Base-by-base conservation (phyloP, 1,140 invertebrate species). In the Hylaeus volcanicus region DNA sequence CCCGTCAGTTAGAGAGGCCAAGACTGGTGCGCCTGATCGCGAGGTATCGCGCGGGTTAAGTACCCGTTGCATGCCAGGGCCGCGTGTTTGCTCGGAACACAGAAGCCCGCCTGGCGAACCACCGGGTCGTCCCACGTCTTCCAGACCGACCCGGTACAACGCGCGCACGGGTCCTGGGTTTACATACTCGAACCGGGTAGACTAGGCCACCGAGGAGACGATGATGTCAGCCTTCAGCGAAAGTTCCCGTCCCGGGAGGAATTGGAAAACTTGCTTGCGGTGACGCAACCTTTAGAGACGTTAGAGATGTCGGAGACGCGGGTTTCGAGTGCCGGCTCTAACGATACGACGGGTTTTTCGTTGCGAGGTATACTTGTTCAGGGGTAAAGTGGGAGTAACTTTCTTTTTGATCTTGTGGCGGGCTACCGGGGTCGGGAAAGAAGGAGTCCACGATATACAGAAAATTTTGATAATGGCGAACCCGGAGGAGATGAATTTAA, bases 81-180 rank as follows among this genome's bases (percentile, higher is more conserved):
- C 85, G 84, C 85, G 83, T 89, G 85, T 89, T 89, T 89, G 80
- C 86, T 89, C 72, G 83, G 88, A 88, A 89, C 85, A 89, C 88
- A 87, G 85, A 71, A 87, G 77, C 85, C 68, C 60, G 69, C 48
- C 66, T 56, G 69, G 71, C 71, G 63, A 69, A 64, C 70, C 72
- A 60, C 79, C 48, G 43, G 72, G 68, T 79, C 84, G 79, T 75
- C 56, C 74, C 74, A 72, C 83, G 84, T 85, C 69, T 78, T 81
- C 77, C 60, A 12, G 48, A 53, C 65, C 53, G 26, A 26, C 39
- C 55, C 48, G 12, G 69, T 37, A 53, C 70, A 39, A 65, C 14
- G 37, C 43, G 68, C 41, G 66, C 75, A 43, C 43, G 53, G 39
- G 5, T 66, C 15, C 15, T 12, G 63, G 41, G 53, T 74, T 12